Conservation (phyloP, 2,113 vertebrate genomes). For the Rhabdornis inornatus region DNA sequence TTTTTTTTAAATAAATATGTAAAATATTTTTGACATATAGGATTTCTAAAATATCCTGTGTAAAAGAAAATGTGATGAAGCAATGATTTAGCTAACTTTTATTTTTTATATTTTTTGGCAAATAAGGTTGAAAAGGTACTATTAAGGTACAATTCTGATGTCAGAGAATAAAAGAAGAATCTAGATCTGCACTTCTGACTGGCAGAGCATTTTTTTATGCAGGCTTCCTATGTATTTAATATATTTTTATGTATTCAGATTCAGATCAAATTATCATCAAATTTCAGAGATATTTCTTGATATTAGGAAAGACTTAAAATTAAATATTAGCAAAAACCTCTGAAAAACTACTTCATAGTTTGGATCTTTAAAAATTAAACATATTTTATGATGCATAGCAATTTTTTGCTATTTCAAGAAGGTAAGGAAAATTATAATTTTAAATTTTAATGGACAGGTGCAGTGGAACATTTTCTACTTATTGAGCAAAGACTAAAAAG, state of each 20-base stretch:
- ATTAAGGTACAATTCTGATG: background rate
- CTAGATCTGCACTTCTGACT: background rate
- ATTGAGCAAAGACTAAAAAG: background rate
- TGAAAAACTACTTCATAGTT: background rate
- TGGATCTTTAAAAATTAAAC: background rate
- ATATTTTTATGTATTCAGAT: background rate
- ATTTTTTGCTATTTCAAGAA: background rate
- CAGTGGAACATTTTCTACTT: conserved; percentile 20
- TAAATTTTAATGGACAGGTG: background rate
- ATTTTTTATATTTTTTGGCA: background rate
- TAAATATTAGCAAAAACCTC: background rate
- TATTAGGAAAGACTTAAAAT: background rate
- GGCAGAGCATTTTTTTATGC: background rate
- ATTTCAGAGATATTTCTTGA: background rate
- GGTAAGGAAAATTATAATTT: conserved; percentile 6
- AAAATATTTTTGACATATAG: background rate
- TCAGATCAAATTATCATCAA: background rate
- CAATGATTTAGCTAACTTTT: background rate
- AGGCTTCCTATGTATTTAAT: background rate
- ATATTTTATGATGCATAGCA: background rate
- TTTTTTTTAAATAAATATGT: background rate
- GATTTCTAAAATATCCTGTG: background rate
- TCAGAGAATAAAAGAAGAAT: background rate
- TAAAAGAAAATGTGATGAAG: background rate
- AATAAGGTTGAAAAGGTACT: background rate